These are phyloP conservation scores for Pogonophryne albipinna DNA, from an alignment of 2,797 vertebrate species.

Conservation along the genomic window DNA sequence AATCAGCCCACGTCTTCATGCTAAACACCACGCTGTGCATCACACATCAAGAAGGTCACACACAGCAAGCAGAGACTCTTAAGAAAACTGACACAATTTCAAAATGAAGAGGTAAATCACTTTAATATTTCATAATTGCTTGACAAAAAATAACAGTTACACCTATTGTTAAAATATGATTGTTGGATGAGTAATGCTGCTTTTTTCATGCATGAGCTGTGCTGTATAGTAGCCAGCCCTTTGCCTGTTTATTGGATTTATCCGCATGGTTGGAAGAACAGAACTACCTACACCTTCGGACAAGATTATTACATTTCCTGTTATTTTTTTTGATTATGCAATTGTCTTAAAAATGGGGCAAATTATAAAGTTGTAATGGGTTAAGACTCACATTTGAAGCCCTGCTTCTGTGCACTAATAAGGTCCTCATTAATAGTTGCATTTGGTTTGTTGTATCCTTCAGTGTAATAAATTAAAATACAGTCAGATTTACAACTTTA, in stretches of 20 bases:
- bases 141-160: slow-evolving; percentile 38
- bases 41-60: slow-evolving; percentile 68
- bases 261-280: slow-evolving; percentile 24
- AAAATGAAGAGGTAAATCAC: slow-evolving; percentile 41
- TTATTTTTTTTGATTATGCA: neutral
- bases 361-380: neutral
- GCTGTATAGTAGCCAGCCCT: neutral
- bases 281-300: neutral
- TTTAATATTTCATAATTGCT: slow-evolving; percentile 45
- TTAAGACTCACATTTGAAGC: neutral
- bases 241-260: slow-evolving; percentile 32
- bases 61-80: slow-evolving; percentile 55
- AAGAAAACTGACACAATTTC: slow-evolving; percentile 39
- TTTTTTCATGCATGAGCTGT: slow-evolving; percentile 26
- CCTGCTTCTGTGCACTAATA: neutral
- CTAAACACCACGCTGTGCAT: slow-evolving; percentile 68
- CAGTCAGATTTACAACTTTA: no score
- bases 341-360: neutral
- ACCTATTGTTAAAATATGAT: slow-evolving; percentile 37
- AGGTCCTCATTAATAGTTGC: neutral
- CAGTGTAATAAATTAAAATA: neutral
- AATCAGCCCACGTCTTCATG: slow-evolving; percentile 57
- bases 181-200: slow-evolving; percentile 37
- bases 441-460: neutral
- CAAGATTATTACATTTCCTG: neutral